Conservation (phyloP, 2,888 invertebrate genomes). For the Epinotia bilunana region DNA sequence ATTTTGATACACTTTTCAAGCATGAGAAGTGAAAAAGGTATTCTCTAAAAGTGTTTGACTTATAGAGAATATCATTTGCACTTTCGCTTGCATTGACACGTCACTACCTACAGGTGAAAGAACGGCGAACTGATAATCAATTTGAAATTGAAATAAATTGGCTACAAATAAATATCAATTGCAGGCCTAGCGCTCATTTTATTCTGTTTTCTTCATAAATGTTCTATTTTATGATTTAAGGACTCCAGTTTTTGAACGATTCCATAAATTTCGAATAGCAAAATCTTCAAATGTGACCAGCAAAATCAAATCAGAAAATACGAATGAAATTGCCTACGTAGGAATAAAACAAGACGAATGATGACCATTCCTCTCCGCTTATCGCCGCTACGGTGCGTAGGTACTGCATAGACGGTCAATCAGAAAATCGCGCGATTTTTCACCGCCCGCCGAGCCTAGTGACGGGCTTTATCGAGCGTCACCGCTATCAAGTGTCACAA, state of each 20-base stretch:
- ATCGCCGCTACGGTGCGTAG: neutral
- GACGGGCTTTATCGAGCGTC: constrained; percentile 2
- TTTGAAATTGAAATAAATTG: too few species aligned
- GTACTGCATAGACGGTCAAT: constrained; percentile 9
- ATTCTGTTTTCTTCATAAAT: too few species aligned
- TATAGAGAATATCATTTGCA: too few species aligned
- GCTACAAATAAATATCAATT: too few species aligned
- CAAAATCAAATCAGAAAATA: neutral
- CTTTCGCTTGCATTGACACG: too few species aligned
- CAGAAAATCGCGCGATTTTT: constrained; percentile 7
- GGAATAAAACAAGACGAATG: constrained; percentile 28
- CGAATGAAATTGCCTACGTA: neutral
- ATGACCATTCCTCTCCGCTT: constrained; percentile 8
- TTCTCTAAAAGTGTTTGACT: too few species aligned
- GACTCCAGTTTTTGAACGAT: neutral
- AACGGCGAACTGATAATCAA: too few species aligned
- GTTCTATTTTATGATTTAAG: too few species aligned
- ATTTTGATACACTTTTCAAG: too few species aligned
- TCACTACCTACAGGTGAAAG: too few species aligned
- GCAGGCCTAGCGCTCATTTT: too few species aligned
- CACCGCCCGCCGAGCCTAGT: neutral
- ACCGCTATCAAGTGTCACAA: neutral
- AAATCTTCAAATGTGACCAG: neutral
- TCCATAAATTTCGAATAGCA: neutral
- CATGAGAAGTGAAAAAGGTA: too few species aligned